Evolutionary conservation across 2,797 vertebrate genomes (phyloP), one percentile per base, ranked within the genome.

Genomic region (Scyliorhinus canicula): DNA sequence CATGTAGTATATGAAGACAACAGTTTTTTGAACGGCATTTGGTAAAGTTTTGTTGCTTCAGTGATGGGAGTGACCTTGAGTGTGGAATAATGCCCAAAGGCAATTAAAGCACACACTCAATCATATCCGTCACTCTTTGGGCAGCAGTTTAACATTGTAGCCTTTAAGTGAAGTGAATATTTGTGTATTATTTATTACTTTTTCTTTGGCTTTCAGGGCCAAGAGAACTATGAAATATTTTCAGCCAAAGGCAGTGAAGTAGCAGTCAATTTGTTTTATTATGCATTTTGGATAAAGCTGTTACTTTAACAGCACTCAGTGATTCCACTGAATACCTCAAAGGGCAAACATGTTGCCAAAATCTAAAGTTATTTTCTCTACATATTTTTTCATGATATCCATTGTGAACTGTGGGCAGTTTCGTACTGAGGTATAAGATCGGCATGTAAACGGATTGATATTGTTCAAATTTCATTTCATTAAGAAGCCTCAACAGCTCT

Each of bases 211-310:
- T 94, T 44, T 71, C 65, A 74, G 93, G 50, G 47, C 44, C 93
- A 94, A 74, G 67, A 94, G 47, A 74, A 94, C 12, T 52, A 94
- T 94, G 50, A 94, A 94, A 94, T 71, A 69, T 71, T 94, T 90
- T 71, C 47, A 94, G 50, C 93, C 50, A 71, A 74, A 55, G 67
- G 67, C 65, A 71, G 65, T 94, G 93, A 94, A 74, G 67, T 94
- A 52, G 31, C 93, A 74, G 67, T 94, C 47, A 71, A 69, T 94
- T 94, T 94, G 67, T 94, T 94, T 94, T 94, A 94, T n/a, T 35
- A n/a, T 31, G 11, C 24, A 5, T 69, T 94, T 93, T 69, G 67
- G 93, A 67, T 31, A 31, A 69, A 94, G 47, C 50, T 2, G 24
- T 94, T 74, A 74, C 47, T 94, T 94, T 94, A 50, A 74, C 93